Base-by-base conservation (phyloP, 2,888 invertebrate species). In the Tachina grossa region DNA sequence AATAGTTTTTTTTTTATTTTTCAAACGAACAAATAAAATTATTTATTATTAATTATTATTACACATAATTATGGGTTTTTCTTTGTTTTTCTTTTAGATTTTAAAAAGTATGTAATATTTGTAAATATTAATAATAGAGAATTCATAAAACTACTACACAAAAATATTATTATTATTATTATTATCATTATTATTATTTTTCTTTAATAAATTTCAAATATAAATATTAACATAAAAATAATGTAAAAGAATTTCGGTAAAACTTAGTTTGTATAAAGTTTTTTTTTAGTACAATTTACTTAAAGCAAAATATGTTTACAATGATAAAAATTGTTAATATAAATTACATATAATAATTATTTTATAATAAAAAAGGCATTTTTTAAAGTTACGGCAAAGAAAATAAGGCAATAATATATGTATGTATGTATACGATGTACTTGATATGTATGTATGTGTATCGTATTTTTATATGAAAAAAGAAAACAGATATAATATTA, bases 11-110 rank as follows among this genome's bases (percentile, higher is more conserved):
- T 1, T 16, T 45, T 77, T 82, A 76, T 87, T 86, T 86, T 86
- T 84, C 68, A 87, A 88, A 88, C 87, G 87, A 88, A 88, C 88
- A 87, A 87, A 87, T 87, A 82, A 87, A 85, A 82, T 87, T 87
- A 87, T 87, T 87, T 87, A 85, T 88, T 88, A 86, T 85, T 87
- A 31, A 31, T 31, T 31, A 31, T 22, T 87, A 87, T 84, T 87
- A 88, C 83, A 86, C 72, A 87, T 85, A 87, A 86, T 83, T 83
- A 72, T 72, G 39, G 39, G 39, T 77, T 65, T 11, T 74, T 80
- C 19, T 19, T 53, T 83, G 47, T 75, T 78, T 82, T 78, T 43
- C 41, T 49, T 77, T 78, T 22, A 59, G 51, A n/a, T 78, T 63
- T 61, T 66, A 68, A 63, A 77, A 65, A 65, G 5, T 63, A 51